Evolutionary conservation across 2,113 vertebrate genomes (phyloP).

Genomic region (Trochalopteron elliotii): DNA sequence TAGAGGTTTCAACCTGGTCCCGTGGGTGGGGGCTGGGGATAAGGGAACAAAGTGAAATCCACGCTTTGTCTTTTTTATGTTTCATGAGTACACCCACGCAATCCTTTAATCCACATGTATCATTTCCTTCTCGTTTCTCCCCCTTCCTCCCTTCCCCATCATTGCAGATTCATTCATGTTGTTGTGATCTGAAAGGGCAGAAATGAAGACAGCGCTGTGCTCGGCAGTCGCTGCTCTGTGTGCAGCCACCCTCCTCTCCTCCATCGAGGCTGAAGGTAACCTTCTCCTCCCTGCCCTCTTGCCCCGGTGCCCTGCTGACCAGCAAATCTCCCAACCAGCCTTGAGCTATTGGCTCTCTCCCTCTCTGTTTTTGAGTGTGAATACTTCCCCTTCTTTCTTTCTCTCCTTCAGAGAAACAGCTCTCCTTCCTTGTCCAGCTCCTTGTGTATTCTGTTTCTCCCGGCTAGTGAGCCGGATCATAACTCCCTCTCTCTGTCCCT

Average conservation of each 20-base stretch:
- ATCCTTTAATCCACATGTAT: constrained; percentile 40
- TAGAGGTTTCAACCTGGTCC: constrained; percentile 51
- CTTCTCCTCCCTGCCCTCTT: not conserved
- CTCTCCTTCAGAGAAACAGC: constrained; percentile 58
- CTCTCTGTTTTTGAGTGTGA: constrained; percentile 44
- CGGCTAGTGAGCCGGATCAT: not conserved
- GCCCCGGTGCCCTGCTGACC: not conserved
- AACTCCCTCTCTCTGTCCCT: constrained; percentile 60
- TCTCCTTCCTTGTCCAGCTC: constrained; percentile 41
- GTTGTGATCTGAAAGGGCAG: constrained; percentile 79
- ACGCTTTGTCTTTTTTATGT: not conserved
- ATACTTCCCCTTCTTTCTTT: constrained; percentile 38
- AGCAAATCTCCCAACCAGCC: not conserved
- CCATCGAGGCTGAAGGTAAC: constrained; percentile 92
- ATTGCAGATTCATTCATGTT: constrained; percentile 85
- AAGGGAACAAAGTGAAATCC: constrained; percentile 33
- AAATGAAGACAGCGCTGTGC: constrained; percentile 85
- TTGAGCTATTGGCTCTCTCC: not conserved
- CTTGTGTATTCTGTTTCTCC: constrained; percentile 52
- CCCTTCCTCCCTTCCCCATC: not conserved
- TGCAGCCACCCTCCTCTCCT: constrained; percentile 79
- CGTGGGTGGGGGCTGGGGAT: not conserved
- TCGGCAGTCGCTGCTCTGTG: constrained; percentile 79
- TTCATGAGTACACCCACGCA: constrained; percentile 36
- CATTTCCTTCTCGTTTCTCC: constrained; percentile 33